phyloP scores from a whole-genome alignment of 2,888 invertebrate genomes.

The Xanthostigma xanthostigma region DNA sequence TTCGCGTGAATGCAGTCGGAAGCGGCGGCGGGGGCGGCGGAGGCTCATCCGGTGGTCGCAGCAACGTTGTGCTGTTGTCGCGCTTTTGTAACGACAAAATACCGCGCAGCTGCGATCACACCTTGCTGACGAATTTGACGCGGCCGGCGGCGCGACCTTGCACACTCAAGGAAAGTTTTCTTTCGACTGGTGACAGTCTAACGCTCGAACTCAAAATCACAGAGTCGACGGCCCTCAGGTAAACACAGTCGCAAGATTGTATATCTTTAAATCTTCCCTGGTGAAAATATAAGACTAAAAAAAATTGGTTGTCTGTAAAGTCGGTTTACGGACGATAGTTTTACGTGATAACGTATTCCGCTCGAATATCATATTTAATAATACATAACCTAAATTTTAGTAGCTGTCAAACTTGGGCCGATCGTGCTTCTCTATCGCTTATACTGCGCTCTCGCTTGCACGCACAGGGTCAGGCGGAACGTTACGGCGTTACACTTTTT shows the following conservation, averaged over 20 bases:
- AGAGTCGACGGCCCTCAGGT: constrained; percentile 76
- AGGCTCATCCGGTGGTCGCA: constrained; percentile 33
- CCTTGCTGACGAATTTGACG: constrained; percentile 41
- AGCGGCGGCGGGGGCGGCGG: constrained; percentile 8
- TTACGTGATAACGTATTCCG: no score
- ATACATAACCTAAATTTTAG: no score
- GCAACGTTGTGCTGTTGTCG: constrained; percentile 64
- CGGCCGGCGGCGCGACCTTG: constrained; percentile 56
- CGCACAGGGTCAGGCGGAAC: no score
- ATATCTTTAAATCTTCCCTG: no score
- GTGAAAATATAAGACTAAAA: no score
- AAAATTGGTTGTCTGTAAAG: no score
- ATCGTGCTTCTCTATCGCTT: no score
- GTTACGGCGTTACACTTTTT: no score
- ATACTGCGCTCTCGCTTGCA: no score
- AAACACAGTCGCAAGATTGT: constrained; percentile 19
- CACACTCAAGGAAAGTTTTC: constrained; percentile 64
- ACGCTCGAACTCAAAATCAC: constrained; percentile 65
- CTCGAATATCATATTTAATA: no score
- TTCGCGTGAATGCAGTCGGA: neutral
- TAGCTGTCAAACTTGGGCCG: no score
- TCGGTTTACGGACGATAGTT: no score
- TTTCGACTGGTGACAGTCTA: constrained; percentile 66
- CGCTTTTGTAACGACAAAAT: constrained; percentile 70
- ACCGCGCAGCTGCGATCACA: constrained; percentile 71